Conservation (phyloP, 1,140 invertebrate species). For the Drosophila repleta region DNA sequence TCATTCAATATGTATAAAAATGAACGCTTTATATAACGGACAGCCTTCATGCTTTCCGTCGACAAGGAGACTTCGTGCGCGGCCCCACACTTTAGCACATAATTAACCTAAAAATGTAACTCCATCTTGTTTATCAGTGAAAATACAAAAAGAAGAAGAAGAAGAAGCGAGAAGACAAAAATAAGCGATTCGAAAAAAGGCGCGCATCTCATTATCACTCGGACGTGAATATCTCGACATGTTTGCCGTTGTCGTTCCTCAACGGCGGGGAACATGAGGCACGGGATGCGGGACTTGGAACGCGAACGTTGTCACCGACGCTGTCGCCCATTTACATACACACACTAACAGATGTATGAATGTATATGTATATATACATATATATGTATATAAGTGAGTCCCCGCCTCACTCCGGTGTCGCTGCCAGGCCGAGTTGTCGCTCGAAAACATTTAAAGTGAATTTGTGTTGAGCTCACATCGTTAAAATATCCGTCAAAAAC, state of each 20-base stretch:
- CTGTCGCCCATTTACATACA: conserved; percentile 49
- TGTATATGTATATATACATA: conserved; percentile 2
- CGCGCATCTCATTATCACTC: conserved; percentile 84
- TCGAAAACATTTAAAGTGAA: conserved; percentile 80
- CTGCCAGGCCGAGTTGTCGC: conserved; percentile 34
- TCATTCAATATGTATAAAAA: not conserved
- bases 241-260: conserved; percentile 78
- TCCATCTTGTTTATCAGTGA: conserved; percentile 82
- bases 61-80: conserved; percentile 33
- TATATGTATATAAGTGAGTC: conserved; percentile 3
- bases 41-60: conserved; percentile 40
- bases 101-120: conserved; percentile 84
- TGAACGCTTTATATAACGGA: conserved; percentile 12
- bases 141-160: conserved; percentile 52
- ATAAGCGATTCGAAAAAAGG: conserved; percentile 70
- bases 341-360: conserved; percentile 12
- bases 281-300: conserved; percentile 45
- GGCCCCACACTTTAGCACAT: conserved; percentile 79
- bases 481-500: conserved; percentile 83
- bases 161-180: conserved; percentile 22
- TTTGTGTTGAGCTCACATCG: conserved; percentile 83
- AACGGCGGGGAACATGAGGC: conserved; percentile 46
- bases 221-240: conserved; percentile 83
- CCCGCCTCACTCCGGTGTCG: conserved; percentile 12
- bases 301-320: conserved; percentile 57